Evolutionary conservation across 2,113 vertebrate genomes (phyloP).

Genomic region (Percopsis transmontana): DNA sequence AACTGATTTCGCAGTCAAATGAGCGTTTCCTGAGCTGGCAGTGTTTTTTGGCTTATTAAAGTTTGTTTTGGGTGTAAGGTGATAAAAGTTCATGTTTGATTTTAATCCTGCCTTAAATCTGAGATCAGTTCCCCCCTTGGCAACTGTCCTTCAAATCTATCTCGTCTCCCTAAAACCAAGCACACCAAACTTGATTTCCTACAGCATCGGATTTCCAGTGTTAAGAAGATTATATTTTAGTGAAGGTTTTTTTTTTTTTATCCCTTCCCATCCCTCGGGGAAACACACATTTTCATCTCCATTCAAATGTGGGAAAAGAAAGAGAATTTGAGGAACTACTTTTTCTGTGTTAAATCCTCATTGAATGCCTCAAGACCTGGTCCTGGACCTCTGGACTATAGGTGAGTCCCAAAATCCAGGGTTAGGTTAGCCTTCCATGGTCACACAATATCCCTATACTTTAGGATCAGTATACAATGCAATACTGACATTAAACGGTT

Average conservation of each 20-base stretch:
- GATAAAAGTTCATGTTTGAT: background rate
- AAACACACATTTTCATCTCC: too few relatives aligned
- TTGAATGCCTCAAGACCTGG: too few relatives aligned
- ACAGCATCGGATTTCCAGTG: background rate
- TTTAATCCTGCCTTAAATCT: background rate
- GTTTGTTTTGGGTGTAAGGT: slow-evolving; percentile 2
- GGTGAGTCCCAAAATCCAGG: too few relatives aligned
- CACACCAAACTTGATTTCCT: background rate
- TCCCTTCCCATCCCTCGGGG: background rate
- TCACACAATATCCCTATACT: too few relatives aligned
- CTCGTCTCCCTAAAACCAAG: background rate
- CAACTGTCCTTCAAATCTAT: background rate
- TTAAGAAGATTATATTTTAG: background rate
- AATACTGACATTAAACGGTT: too few relatives aligned
- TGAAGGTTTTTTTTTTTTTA: background rate
- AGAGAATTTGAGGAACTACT: too few relatives aligned
- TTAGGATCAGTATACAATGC: too few relatives aligned
- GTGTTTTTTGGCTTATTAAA: slow-evolving; percentile 3
- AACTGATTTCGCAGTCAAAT: background rate
- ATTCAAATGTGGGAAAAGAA: too few relatives aligned
- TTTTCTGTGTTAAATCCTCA: too few relatives aligned
- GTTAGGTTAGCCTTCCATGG: too few relatives aligned
- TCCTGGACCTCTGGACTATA: too few relatives aligned
- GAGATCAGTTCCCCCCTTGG: background rate
- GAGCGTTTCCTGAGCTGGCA: background rate